These are phyloP conservation scores for Aplocera efformata DNA, from an alignment of 2,888 invertebrate genomes.

Conservation along the genomic window DNA sequence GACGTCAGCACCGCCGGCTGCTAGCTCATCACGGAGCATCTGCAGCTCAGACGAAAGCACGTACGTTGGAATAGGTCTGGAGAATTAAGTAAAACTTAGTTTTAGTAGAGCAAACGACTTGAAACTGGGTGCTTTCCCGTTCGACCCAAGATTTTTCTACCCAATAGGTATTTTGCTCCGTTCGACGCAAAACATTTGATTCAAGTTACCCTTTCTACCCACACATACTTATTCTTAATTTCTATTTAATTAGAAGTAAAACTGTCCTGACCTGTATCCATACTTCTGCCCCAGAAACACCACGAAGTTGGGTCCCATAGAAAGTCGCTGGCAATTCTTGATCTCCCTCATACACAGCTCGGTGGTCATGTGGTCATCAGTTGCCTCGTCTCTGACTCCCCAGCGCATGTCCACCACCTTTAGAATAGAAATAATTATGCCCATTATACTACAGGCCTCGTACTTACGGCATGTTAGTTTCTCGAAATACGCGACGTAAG, in stretches of 20 bases:
- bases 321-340: conserved; percentile 96
- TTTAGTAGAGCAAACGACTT: no score
- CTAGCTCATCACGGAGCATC: conserved; percentile 91
- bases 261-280: conserved; percentile 87
- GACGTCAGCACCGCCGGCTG: conserved; percentile 90
- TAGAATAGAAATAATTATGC: no score
- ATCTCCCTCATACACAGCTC: conserved; percentile 99
- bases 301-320: conserved; percentile 99
- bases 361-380: conserved; percentile 99
- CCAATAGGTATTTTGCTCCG: no score
- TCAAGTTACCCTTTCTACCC: no score
- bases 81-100: conserved; percentile 20
- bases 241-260: no score
- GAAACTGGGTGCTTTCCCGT: no score
- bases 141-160: no score
- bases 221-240: no score
- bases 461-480: no score
- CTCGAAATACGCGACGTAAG: no score
- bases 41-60: conserved; percentile 95
- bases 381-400: conserved; percentile 99
- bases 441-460: no score
- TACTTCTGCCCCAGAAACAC: conserved; percentile 99
- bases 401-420: conserved; percentile 99
- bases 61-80: conserved; percentile 95
- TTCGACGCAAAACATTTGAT: no score